Evolutionary conservation across 2,888 invertebrate genomes (phyloP).

Genomic region (Pelosia muscerda): DNA sequence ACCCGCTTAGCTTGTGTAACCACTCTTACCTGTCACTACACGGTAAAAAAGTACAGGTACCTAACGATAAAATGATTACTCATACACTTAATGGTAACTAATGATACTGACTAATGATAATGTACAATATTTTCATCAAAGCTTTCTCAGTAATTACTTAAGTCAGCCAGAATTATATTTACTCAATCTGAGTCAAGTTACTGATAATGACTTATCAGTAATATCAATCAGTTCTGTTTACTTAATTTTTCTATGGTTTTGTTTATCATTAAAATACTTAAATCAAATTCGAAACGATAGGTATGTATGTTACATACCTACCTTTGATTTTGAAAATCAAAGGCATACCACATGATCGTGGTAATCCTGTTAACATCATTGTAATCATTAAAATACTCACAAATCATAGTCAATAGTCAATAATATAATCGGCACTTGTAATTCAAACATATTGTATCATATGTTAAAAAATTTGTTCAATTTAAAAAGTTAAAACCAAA

Average conservation of each 20-base stretch:
- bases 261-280: neutral
- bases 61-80: neutral
- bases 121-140: neutral
- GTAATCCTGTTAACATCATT: too few species aligned
- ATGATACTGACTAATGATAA: neutral
- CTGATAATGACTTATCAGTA: neutral
- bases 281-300: too few species aligned
- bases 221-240: neutral
- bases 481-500: slow-evolving; percentile 24
- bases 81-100: neutral
- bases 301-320: too few species aligned
- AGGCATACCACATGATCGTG: too few species aligned
- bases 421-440: neutral
- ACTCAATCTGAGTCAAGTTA: too few species aligned
- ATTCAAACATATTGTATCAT: neutral
- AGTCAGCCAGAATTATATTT: neutral
- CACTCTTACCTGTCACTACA: neutral
- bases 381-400: neutral
- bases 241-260: too few species aligned
- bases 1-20: neutral
- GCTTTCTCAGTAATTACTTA: neutral
- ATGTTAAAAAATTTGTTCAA: neutral
- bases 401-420: too few species aligned
- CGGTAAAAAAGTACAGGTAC: neutral
- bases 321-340: too few species aligned